Base-by-base conservation (phyloP, 64 coral and sea anemone species). In the Pocillopora damicornis region DNA sequence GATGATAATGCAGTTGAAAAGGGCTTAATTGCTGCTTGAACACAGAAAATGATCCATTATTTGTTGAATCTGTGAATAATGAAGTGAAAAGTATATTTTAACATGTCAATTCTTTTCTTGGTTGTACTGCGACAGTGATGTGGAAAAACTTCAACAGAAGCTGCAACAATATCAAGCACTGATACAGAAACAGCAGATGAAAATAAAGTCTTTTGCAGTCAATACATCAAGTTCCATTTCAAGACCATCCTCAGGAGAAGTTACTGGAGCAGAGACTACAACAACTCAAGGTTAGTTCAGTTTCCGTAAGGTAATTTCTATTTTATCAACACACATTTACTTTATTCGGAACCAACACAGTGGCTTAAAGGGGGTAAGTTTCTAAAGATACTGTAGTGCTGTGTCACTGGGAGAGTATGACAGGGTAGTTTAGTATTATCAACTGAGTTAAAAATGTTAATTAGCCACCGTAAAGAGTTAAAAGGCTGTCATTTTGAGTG, bases 111-210 rank as follows among this genome's bases (percentile, higher is more conserved):
- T 59, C 51, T 58, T 88, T 15, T 11, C 74, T 72, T 59, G 20
- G 62, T 5, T 60, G 45, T 85, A 34, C 56, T 95, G 97, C 75
- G 97, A 99, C 63, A 62, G 78, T 6, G 42, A 51, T 51, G 42
- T 51, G 7, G 97, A 95, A 5, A 91, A 99, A 74, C 85, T 88
- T 15, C 87, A 95, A 75, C 90, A 95, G 74, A 94, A 93, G 64
- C n/a, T 99, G 18, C 97, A 99, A 75, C 97, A 99, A 63, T 89
- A 87, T 8, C 93, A 99, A 45, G n/a, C 86, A 76, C 76, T 92
- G 13, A 92, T 99, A 25, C 96, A 92, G 42, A 93, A 95, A 61
- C 90, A 87, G 58, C 97, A 99, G 66, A 87, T 88, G 76, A 97
- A 88, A 75, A 82, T 91, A 11, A 80, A 72, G 58, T 65, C 86